These are phyloP conservation scores for Halcyon leucocephala DNA, from an alignment of 2,797 vertebrate genomes.

Conservation along the genomic window DNA sequence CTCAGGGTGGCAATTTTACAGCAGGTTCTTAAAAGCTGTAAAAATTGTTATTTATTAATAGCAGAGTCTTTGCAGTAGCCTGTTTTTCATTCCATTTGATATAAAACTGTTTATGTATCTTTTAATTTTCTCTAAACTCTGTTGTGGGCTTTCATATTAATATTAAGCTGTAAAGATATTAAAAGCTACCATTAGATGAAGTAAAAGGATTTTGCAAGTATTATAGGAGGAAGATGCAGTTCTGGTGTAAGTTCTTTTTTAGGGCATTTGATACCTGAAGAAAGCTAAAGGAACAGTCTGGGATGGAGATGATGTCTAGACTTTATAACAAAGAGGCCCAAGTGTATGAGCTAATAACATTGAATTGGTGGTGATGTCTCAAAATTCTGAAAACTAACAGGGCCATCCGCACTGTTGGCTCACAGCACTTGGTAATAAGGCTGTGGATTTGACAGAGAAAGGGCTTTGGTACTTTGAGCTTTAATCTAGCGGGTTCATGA, in stretches of 20 bases:
- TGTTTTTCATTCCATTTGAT: background rate
- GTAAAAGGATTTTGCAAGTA: background rate
- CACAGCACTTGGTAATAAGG: background rate
- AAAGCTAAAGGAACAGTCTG: background rate
- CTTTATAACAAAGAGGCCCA: background rate
- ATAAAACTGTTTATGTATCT: background rate
- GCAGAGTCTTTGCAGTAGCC: background rate
- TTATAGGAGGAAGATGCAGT: background rate
- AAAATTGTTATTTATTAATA: background rate
- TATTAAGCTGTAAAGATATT: background rate
- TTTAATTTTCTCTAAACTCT: background rate
- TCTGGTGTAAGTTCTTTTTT: background rate
- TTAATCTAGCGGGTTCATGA: background rate
- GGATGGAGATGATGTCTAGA: background rate
- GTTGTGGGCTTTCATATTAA: background rate
- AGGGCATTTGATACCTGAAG: background rate
- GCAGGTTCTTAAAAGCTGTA: background rate
- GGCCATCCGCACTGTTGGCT: background rate
- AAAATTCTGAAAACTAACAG: background rate
- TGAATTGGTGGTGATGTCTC: background rate
- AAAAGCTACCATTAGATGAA: background rate
- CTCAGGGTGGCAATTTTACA: background rate
- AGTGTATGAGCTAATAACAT: background rate
- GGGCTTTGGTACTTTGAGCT: background rate
- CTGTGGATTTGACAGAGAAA: background rate